Percentiles rank a stretch among this genome's conserved stretches.
Evolutionary conservation across 1,140 invertebrate genomes (phyloP).

Genomic region (Stratiolaelaps scimitus): DNA sequence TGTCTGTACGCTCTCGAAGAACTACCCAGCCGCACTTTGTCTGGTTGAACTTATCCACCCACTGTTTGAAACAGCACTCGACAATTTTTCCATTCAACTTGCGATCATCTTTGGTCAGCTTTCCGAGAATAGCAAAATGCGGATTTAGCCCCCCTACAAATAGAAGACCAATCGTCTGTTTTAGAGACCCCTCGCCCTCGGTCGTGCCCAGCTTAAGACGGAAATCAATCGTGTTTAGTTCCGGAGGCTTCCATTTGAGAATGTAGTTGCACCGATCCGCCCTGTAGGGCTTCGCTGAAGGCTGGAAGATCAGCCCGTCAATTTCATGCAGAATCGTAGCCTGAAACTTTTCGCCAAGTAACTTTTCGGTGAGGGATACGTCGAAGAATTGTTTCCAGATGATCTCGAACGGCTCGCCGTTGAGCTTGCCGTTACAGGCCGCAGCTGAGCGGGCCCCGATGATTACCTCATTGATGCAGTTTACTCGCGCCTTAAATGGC

Average conservation of each 20-base stretch:
- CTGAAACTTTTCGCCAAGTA: slow-evolving; percentile 68
- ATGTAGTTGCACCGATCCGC: slow-evolving; percentile 66
- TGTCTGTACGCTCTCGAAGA: slow-evolving; percentile 91
- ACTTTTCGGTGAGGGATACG: slow-evolving; percentile 51
- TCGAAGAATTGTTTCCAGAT: slow-evolving; percentile 80
- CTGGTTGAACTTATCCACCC: slow-evolving; percentile 47
- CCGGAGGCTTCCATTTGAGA: slow-evolving; percentile 92
- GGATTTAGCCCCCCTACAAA: slow-evolving; percentile 35
- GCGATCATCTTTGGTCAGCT: slow-evolving; percentile 54
- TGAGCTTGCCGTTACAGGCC: slow-evolving; percentile 58
- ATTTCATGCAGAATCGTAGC: slow-evolving; percentile 77
- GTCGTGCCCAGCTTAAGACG: slow-evolving; percentile 64
- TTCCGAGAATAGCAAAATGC: slow-evolving; percentile 34
- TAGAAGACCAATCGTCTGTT: slow-evolving; percentile 36
- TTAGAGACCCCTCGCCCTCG: slow-evolving; percentile 52
- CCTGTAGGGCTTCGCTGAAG: slow-evolving; percentile 52
- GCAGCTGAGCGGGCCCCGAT: slow-evolving; percentile 57
- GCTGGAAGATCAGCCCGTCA: slow-evolving; percentile 96
- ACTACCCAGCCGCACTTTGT: slow-evolving; percentile 62
- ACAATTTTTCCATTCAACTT: slow-evolving; percentile 84
- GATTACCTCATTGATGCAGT: slow-evolving; percentile 58
- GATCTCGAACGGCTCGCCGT: slow-evolving; percentile 72
- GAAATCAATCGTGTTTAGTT: slow-evolving; percentile 92
- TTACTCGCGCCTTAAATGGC: slow-evolving; percentile 60
- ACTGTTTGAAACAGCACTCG: slow-evolving; percentile 59